phyloP scores from a whole-genome alignment of 2,888 invertebrate species.

The Dione vanillae region DNA sequence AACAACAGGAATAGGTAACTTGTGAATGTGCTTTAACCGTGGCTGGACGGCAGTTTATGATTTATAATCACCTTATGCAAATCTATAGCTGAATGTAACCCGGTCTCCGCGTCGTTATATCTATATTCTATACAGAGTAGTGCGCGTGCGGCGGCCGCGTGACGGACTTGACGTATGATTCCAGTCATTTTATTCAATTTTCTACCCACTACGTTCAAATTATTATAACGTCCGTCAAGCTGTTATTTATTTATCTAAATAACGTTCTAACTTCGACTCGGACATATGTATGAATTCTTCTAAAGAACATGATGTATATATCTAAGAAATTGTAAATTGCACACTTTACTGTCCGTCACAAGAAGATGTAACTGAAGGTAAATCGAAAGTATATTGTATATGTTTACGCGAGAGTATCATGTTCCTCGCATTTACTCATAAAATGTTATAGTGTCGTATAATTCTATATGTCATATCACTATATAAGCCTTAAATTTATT shows the following conservation, averaged over 20 bases:
- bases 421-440: background rate
- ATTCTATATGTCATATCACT: background rate
- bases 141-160: conserved; percentile 51
- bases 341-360: background rate
- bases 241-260: conserved; percentile 42
- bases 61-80: conserved; percentile 75
- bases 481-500: conserved; percentile 7
- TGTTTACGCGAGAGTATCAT: conserved; percentile 3
- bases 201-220: conserved; percentile 56
- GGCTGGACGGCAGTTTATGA: conserved; percentile 65
- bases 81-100: conserved; percentile 66
- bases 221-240: conserved; percentile 57
- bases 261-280: background rate
- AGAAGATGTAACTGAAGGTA: conserved; percentile 11
- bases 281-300: conserved; percentile 5
- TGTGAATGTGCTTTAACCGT: conserved; percentile 54
- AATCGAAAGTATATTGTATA: background rate
- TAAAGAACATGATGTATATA: background rate
- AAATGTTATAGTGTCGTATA: conserved; percentile 2
- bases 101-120: conserved; percentile 53
- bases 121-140: conserved; percentile 38
- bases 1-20: conserved; percentile 69
- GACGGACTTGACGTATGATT: conserved; percentile 55
- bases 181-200: conserved; percentile 67
- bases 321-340: conserved; percentile 7